Conservation (phyloP, 1,140 invertebrate genomes). For the Chrysopa pallens region DNA sequence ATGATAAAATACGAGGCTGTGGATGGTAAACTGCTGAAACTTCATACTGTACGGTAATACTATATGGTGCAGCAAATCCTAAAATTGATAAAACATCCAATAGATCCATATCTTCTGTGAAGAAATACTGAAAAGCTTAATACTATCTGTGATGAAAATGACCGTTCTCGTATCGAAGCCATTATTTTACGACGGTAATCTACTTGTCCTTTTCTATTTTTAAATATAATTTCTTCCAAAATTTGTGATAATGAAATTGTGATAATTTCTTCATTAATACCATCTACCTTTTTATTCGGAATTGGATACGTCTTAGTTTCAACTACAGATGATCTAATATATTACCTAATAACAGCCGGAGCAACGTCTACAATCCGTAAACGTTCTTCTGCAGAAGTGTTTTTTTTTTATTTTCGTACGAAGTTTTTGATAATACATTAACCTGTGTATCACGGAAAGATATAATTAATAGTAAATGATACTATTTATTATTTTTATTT, state of each 20-base stretch:
- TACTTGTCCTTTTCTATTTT: background rate
- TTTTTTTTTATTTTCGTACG: no score
- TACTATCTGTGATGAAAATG: slow-evolving; percentile 12
- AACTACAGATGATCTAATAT: slow-evolving; percentile 9
- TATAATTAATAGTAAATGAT: background rate
- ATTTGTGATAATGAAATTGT: background rate
- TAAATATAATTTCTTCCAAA: background rate
- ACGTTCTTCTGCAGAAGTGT: no score
- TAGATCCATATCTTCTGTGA: no score
- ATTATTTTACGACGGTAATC: slow-evolving; percentile 11
- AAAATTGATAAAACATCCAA: no score
- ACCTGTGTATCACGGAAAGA: background rate
- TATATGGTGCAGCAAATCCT: no score
- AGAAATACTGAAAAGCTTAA: slow-evolving; percentile 8
- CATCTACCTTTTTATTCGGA: background rate
- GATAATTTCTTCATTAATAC: background rate
- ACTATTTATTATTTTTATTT: no score
- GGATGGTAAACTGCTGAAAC: no score
- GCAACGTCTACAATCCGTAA: no score
- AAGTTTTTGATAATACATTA: background rate
- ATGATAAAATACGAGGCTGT: no score
- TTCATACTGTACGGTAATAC: no score
- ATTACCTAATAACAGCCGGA: no score
- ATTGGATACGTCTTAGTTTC: background rate
- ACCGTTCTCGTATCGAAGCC: slow-evolving; percentile 9